A percentile compares a stretch with the other conserved stretches of the same genome.
These are phyloP conservation scores for Drosophila melanosoma DNA, from an alignment of 2,888 invertebrate genomes.

Conservation along the genomic window DNA sequence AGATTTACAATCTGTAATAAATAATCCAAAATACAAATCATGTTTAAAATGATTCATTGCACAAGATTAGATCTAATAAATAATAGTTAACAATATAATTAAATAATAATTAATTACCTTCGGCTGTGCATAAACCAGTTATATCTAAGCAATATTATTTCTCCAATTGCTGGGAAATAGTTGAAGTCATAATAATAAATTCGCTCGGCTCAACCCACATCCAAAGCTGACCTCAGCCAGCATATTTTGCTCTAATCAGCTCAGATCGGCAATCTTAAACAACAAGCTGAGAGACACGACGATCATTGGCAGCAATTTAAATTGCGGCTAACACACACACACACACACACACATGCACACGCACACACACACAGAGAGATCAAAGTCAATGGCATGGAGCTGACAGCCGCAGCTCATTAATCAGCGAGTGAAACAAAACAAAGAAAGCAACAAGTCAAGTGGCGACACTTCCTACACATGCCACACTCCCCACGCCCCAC, in stretches of 20 bases:
- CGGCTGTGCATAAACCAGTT: neutral
- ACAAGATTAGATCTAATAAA: neutral
- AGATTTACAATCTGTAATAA: too few relatives aligned
- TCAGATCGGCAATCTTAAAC: constrained; percentile 43
- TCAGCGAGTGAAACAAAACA: constrained; percentile 62
- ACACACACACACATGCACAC: constrained; percentile 31
- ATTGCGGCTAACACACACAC: constrained; percentile 34
- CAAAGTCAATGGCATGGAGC: constrained; percentile 60
- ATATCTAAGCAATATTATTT: neutral
- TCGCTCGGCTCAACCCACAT: constrained; percentile 5
- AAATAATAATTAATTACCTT: neutral
- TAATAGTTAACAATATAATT: neutral
- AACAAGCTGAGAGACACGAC: constrained; percentile 51
- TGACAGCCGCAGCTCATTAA: constrained; percentile 67
- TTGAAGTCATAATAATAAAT: neutral
- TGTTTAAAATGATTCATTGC: neutral
- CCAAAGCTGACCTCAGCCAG: constrained; percentile 9
- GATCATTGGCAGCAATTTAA: constrained; percentile 29
- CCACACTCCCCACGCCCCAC: constrained; percentile 5
- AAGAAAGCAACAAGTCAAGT: constrained; percentile 68
- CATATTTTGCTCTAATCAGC: constrained; percentile 50
- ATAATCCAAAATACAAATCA: neutral
- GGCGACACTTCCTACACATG: constrained; percentile 70
- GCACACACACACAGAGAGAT: constrained; percentile 24
- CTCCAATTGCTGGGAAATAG: neutral